Evolutionary conservation across 35 echinoderm and acorn worm genomes (phyloP), one percentile per base, ranked within the genome.

Genomic region (Lytechinus pictus): DNA sequence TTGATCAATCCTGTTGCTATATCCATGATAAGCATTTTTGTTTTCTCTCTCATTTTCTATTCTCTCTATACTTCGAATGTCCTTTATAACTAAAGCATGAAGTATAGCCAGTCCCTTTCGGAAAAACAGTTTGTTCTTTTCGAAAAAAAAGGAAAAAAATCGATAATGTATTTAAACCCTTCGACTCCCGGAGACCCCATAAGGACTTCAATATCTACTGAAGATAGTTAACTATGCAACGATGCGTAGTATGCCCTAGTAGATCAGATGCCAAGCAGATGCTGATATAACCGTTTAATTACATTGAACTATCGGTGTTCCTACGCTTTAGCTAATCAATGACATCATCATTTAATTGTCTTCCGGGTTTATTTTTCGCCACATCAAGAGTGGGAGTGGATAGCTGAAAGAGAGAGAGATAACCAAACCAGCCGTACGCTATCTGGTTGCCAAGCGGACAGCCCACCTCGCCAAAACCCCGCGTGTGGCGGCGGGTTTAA

Each of bases 401-500:
- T 79, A 19, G 66, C 14, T 24, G n/a, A 79, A 24, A 16, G 66
- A 24, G 24, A 72, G 61, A 72, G 88, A 52, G 88, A 90, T 54
- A 90, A 54, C 52, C n/a, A 33, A 90, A 51, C 28, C 52, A 33
- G 16, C 88, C 29, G 88, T 44, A 21, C 88, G 28, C 52, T 44
- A 90, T 90, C 14, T 9, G 29, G 88, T 90, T 44, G 88, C 88
- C 27, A 27, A 16, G 9, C 88, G 88, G 88, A 90, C 88, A 12
- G 88, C 88, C 16, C 88, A 52, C 88, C 88, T 12, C 29, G 11
- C 28, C 88, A 33, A 9, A 90, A 44, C 28, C 88, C 88, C 88
- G 28, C 88, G 52, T 54, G 88, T 44, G 19, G 88, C 88, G 88
- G 88, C 52, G 27, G 88, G 52, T 90, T 90, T 90, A 90, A 44